A percentile compares a stretch with the other conserved stretches of the same genome.
These are phyloP conservation scores for Nomia melanderi DNA, from an alignment of 1,140 invertebrate species.

Conservation along the genomic window DNA sequence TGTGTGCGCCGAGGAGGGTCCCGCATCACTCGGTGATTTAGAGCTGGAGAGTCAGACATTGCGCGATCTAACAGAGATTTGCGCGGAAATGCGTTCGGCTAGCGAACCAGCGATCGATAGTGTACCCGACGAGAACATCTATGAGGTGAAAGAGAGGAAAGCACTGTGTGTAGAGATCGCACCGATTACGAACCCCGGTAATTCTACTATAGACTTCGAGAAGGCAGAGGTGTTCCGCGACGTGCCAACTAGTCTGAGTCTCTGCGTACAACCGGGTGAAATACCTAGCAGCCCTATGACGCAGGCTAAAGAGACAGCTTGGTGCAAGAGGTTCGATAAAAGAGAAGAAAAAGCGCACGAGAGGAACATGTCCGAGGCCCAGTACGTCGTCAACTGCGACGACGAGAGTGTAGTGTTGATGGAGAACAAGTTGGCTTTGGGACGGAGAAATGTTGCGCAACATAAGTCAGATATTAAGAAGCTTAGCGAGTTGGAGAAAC, in stretches of 20 bases:
- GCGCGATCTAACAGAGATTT: conserved; percentile 76
- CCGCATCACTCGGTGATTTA: conserved; percentile 76
- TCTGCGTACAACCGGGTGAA: conserved; percentile 77
- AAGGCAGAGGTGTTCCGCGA: conserved; percentile 73
- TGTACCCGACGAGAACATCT: conserved; percentile 74
- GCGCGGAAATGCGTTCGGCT: conserved; percentile 77
- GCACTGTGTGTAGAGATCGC: conserved; percentile 73
- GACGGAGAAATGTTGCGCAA: not conserved
- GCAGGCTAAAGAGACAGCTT: conserved; percentile 68
- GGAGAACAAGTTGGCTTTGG: conserved; percentile 66
- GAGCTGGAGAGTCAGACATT: conserved; percentile 71
- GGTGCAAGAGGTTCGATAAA: conserved; percentile 55
- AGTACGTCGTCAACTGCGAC: conserved; percentile 76
- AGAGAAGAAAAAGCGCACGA: conserved; percentile 45
- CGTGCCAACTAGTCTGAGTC: conserved; percentile 73
- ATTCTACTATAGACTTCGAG: conserved; percentile 71
- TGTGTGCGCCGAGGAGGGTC: conserved; percentile 82
- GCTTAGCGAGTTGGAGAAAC: not conserved
- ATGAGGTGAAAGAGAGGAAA: conserved; percentile 72
- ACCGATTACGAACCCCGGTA: conserved; percentile 21
- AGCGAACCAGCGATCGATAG: conserved; percentile 77
- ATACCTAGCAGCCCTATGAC: conserved; percentile 77
- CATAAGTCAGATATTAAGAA: conserved; percentile 1
- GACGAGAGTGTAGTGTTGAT: conserved; percentile 74
- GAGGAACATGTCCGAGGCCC: conserved; percentile 67